Evolutionary conservation across 2,113 vertebrate genomes (phyloP).

Genomic region (Deroptyus accipitrinus): DNA sequence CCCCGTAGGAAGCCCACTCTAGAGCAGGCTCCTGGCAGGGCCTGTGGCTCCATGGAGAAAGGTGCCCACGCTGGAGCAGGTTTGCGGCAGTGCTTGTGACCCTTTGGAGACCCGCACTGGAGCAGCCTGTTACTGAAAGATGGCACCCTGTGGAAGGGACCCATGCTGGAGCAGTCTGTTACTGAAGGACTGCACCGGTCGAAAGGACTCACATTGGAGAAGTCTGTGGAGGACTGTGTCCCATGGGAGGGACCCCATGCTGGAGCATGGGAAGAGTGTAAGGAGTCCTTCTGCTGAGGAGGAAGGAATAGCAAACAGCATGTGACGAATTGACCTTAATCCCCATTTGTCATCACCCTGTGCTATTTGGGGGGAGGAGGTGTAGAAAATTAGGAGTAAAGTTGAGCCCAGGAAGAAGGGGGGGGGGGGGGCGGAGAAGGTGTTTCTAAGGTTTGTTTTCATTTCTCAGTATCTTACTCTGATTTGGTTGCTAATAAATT

Average conservation of each 20-base stretch:
- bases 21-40: not conserved
- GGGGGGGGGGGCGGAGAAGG: not conserved
- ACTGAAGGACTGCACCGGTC: not conserved
- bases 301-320: not conserved
- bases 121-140: not conserved
- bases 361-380: not conserved
- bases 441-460: not conserved
- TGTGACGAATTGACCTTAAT: rapidly evolving
- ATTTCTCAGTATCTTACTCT: not conserved
- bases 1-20: not conserved
- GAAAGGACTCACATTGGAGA: not conserved
- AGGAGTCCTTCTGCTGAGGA: not conserved
- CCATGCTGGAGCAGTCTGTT: not conserved
- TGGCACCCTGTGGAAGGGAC: not conserved
- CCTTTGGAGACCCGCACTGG: not conserved
- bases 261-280: not conserved
- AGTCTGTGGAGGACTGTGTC: not conserved
- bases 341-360: not conserved
- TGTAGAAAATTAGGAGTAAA: not conserved
- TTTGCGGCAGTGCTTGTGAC: not conserved
- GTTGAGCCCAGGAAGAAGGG: not conserved
- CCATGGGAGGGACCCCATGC: not conserved
- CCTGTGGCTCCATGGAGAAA: not conserved
- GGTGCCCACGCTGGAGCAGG: rapidly evolving
- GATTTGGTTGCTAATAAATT: not conserved